Percentiles rank a stretch among this genome's conserved stretches.
Conservation (phyloP, 2,888 invertebrate genomes). For the Nineta flava region DNA sequence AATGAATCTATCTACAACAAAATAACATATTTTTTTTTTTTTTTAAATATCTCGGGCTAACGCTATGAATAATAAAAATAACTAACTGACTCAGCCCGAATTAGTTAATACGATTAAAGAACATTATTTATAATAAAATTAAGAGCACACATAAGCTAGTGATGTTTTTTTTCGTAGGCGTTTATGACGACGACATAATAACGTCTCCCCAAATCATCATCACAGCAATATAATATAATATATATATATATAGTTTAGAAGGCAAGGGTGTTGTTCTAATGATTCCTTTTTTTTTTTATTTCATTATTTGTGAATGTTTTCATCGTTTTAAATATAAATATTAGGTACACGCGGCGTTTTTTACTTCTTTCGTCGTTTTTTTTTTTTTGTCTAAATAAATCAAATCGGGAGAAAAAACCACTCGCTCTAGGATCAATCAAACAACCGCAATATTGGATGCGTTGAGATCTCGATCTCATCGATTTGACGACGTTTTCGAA, state of each 20-base stretch:
- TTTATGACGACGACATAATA: not conserved
- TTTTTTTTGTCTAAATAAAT: no score
- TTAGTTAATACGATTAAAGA: not conserved
- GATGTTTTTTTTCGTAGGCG: not conserved
- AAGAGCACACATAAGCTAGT: not conserved
- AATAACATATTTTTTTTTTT: not conserved
- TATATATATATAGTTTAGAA: not conserved
- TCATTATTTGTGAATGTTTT: no score
- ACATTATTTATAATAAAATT: not conserved
- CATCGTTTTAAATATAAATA: no score
- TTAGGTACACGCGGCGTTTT: no score
- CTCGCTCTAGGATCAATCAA: no score
- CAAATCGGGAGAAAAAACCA: no score
- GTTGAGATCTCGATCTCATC: no score
- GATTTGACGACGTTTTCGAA: no score
- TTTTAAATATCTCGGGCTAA: not conserved
- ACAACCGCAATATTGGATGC: no score
- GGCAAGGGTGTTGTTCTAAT: not conserved
- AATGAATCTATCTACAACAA: not conserved
- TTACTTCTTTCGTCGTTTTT: no score
- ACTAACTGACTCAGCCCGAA: not conserved
- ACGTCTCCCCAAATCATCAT: not conserved
- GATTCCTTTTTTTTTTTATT: not conserved
- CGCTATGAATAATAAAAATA: not conserved
- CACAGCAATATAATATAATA: not conserved